Percentiles rank a stretch among this genome's conserved stretches.
Conservation (phyloP, 2,797 vertebrate species). For the Emydoidea blandingii region DNA sequence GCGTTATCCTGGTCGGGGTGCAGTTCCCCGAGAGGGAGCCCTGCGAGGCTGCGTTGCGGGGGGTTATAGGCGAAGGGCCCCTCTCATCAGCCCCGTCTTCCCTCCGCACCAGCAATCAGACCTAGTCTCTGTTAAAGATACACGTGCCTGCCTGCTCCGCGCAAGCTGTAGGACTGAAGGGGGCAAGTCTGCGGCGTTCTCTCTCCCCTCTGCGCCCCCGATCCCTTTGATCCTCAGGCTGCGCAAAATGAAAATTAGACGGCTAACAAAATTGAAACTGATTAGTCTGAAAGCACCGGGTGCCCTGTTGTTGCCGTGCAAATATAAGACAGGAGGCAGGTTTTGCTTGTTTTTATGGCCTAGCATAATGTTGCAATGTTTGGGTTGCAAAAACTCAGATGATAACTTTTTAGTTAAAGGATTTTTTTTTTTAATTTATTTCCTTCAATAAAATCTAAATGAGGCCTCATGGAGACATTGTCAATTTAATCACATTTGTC, state of each 20-base stretch:
- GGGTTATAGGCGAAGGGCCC: neutral
- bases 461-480: neutral
- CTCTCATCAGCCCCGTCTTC: neutral
- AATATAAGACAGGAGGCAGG: too few relatives aligned
- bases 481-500: neutral
- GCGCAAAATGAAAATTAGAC: neutral
- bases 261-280: neutral
- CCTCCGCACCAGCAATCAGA: neutral
- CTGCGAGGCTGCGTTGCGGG: too few relatives aligned
- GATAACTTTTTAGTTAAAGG: too few relatives aligned
- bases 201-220: neutral
- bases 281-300: neutral
- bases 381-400: neutral
- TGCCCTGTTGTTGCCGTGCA: neutral
- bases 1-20: neutral
- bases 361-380: too few relatives aligned
- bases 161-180: neutral
- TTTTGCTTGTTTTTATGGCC: neutral
- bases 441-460: neutral
- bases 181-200: neutral
- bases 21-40: neutral
- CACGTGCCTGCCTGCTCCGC: neutral
- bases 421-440: neutral
- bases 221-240: neutral
- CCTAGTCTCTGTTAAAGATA: neutral